A percentile compares a stretch with the other conserved stretches of the same genome.
phyloP scores from a whole-genome alignment of 2,113 vertebrate genomes.

The Verasper variegatus region DNA sequence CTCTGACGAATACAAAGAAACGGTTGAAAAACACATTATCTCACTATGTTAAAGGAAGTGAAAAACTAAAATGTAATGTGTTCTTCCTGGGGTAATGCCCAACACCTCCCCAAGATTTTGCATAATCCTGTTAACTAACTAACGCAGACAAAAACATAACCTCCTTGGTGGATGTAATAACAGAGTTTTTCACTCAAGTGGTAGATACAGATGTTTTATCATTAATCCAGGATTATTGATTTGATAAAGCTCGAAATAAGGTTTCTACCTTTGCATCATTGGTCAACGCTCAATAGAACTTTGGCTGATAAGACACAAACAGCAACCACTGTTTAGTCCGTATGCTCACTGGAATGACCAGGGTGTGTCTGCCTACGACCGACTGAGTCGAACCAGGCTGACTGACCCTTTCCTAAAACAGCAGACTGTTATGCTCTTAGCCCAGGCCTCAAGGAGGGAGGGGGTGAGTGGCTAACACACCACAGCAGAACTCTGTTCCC shows the following conservation, averaged over 20 bases:
- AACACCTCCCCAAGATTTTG: background rate
- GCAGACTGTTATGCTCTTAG: constrained; percentile 50
- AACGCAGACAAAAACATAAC: background rate
- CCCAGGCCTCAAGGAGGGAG: constrained; percentile 25
- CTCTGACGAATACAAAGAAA: no score
- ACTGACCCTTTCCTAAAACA: constrained; percentile 56
- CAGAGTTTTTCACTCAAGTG: background rate
- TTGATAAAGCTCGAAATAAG: background rate
- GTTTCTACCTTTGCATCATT: background rate
- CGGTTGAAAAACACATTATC: no score
- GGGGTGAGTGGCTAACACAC: constrained; percentile 16
- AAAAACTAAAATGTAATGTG: background rate
- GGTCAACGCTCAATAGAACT: background rate
- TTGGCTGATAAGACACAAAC: background rate
- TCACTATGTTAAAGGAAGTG: no score
- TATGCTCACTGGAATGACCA: constrained; percentile 21
- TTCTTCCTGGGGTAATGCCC: background rate
- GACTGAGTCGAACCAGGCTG: constrained; percentile 44
- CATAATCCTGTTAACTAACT: no score
- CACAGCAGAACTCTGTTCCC: constrained; percentile 37
- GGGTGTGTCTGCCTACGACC: constrained; percentile 38
- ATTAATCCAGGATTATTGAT: background rate
- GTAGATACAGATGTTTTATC: background rate
- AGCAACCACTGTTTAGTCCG: constrained; percentile 20
- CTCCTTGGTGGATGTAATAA: no score